A percentile compares a stretch with the other conserved stretches of the same genome.
Conservation (phyloP, 2,797 vertebrate species). For the Enteromius anoplus region DNA sequence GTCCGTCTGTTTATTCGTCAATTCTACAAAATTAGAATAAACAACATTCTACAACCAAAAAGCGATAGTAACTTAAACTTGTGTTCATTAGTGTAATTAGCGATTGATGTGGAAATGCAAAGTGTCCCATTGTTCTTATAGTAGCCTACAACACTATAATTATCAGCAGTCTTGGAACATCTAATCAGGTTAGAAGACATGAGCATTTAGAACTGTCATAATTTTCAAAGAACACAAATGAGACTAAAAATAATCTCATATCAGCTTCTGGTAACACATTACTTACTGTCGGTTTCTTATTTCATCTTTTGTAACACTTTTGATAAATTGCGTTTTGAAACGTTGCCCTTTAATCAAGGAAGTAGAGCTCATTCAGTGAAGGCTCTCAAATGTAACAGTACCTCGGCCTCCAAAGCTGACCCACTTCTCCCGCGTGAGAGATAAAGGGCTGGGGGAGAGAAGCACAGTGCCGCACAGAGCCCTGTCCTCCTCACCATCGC, state of each 20-base stretch:
- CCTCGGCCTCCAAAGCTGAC: constrained; percentile 52
- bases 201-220: not conserved
- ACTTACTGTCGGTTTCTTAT: too few relatives aligned
- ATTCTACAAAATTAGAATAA: too few relatives aligned
- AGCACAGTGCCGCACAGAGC: constrained; percentile 50
- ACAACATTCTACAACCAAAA: not conserved
- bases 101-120: not conserved
- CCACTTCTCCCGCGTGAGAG: constrained; percentile 60
- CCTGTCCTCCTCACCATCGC: constrained; percentile 60
- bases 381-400: constrained; percentile 55
- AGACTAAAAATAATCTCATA: not conserved
- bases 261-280: not conserved
- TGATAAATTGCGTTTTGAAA: constrained; percentile 38
- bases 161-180: not conserved
- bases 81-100: not conserved
- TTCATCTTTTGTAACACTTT: constrained; percentile 26
- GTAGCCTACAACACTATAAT: not conserved
- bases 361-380: constrained; percentile 23
- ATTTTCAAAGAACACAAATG: not conserved
- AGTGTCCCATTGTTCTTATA: not conserved
- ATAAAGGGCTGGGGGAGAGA: constrained; percentile 50
- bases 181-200: not conserved
- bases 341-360: constrained; percentile 30
- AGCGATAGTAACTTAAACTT: not conserved
- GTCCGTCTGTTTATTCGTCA: not conserved